Evolutionary conservation across 1,140 invertebrate genomes (phyloP), one percentile per base, ranked within the genome.

Genomic region (Dendroctonus ponderosae): DNA sequence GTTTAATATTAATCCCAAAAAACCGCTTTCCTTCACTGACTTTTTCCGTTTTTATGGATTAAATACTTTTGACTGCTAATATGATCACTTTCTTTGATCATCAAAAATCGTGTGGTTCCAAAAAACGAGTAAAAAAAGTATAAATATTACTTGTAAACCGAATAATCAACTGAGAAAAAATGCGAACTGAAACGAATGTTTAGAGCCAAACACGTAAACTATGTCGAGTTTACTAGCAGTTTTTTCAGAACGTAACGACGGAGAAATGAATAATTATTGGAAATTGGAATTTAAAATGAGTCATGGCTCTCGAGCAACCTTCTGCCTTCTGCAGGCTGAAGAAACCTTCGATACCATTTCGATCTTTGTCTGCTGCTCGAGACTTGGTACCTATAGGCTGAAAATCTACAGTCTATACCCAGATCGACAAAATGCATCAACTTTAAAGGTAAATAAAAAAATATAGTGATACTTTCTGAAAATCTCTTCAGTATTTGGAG

Each of bases 271-370:
- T 15, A 15, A 12, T 26, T 26, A 26, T 26, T 26, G 26, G 26
- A 26, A 26, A 26, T 26, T 51, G 50, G 50, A 51, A 51, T 51
- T 51, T 15, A 15, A n/a, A 12, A 6, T 51, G 50, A 51, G 50
- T 51, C 50, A 51, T 15, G 12, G 8, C 8, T 51, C 15, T 12
- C 7, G 50, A 12, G 26, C 15, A 51, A 51, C 50, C 15, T 51
- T 51, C 11, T 8, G 15, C 50, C 15, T 51, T 51, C 11, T 8
- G 15, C 50, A 51, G 7, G 50, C 11, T 51, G 6, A 6, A 15
- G 50, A 3, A 26, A 26, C 26, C 26, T 26, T 26, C 26, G 26
- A 26, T 26, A 5, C 3, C 2, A 51, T n/a, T 1, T 51, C 50
- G 0, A 15, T 51, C 50, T 51, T 5, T 15, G 26, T 51, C 5